Evolutionary conservation across 2,888 invertebrate genomes (phyloP).

Genomic region (Drosophila austrosaltans): DNA sequence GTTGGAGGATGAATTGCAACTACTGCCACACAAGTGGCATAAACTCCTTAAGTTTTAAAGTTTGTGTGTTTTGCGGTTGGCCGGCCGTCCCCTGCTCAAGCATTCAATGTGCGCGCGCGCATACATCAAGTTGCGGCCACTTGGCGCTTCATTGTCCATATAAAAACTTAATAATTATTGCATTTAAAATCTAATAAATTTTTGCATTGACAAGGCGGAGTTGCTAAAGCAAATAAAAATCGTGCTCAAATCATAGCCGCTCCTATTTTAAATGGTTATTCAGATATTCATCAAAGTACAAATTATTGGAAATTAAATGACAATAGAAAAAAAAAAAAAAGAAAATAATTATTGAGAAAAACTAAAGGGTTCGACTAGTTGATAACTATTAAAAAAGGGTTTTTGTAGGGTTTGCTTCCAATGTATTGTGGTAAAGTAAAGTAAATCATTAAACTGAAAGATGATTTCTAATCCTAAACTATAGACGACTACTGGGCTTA

Average conservation of each 20-base stretch:
- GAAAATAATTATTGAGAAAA: too few relatives aligned
- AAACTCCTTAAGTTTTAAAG: constrained; percentile 9
- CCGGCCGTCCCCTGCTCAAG: constrained; percentile 44
- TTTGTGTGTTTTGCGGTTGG: constrained; percentile 31
- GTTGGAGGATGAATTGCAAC: constrained; percentile 9
- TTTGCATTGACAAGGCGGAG: constrained; percentile 64
- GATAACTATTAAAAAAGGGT: neutral
- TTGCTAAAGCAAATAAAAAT: constrained; percentile 22
- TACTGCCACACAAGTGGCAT: constrained; percentile 59
- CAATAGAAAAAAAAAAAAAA: neutral
- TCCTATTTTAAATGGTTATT: constrained; percentile 67
- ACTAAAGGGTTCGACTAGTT: neutral
- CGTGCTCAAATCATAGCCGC: constrained; percentile 52
- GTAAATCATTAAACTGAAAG: too few relatives aligned
- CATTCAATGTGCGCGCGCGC: constrained; percentile 55
- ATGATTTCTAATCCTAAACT: too few relatives aligned
- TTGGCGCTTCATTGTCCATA: constrained; percentile 77
- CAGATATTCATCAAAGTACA: constrained; percentile 33
- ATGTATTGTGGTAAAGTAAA: too few relatives aligned
- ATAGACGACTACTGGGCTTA: too few relatives aligned
- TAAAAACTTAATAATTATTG: constrained; percentile 75
- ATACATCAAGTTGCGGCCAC: constrained; percentile 43
- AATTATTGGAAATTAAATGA: neutral
- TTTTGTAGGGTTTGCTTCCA: neutral
- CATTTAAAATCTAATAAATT: constrained; percentile 80